Percentiles rank a stretch among this genome's conserved stretches.
phyloP scores from a whole-genome alignment of 1,140 invertebrate species.

The Steinernema khuongi region DNA sequence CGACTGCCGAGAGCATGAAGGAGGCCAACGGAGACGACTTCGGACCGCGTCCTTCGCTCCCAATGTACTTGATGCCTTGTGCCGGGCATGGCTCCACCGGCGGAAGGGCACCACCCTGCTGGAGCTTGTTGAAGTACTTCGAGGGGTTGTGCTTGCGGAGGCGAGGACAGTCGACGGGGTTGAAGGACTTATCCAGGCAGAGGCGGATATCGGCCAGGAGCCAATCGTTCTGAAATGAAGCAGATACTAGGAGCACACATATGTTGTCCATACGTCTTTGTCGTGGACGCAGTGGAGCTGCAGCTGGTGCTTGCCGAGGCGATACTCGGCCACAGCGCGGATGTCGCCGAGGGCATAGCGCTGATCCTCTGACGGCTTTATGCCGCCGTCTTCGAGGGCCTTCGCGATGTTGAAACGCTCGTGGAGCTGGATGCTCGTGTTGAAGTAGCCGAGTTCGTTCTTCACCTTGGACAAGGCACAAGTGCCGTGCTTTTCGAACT shows the following conservation, averaged over 20 bases:
- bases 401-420: background rate
- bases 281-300: background rate
- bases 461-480: background rate
- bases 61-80: background rate
- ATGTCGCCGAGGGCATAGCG: background rate
- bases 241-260: background rate
- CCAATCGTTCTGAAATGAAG: background rate
- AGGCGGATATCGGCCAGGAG: background rate
- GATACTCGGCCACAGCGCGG: background rate
- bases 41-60: background rate
- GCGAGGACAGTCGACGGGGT: background rate
- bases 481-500: constrained; percentile 7
- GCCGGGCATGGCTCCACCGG: background rate
- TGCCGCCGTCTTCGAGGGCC: background rate
- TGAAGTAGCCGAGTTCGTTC: constrained; percentile 3
- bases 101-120: background rate
- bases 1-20: background rate
- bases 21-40: background rate
- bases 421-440: background rate
- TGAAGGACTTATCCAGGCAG: background rate
- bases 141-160: background rate
- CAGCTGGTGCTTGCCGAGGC: background rate
- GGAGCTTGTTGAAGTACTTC: background rate
- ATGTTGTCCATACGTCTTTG: background rate
- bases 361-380: background rate